These are phyloP conservation scores for Geopemphigus sp. DNA, from an alignment of 1,140 invertebrate genomes.

Conservation along the genomic window DNA sequence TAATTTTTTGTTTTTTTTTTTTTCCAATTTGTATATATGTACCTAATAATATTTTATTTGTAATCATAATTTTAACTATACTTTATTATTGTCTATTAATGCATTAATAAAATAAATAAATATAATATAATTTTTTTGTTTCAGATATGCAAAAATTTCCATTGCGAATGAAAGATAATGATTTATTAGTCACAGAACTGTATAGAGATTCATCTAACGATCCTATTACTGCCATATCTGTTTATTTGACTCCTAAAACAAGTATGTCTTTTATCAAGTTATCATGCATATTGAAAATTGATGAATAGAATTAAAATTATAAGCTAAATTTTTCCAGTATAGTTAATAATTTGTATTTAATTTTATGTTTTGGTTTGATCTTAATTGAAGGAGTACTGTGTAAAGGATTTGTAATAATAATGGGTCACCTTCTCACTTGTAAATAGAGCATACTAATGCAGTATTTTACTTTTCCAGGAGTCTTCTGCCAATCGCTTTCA, in stretches of 20 bases:
- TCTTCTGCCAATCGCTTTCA: no score
- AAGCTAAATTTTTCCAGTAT: no score
- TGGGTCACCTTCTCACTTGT: no score
- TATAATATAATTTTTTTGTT: conserved; percentile 52
- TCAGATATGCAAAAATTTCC: conserved; percentile 99
- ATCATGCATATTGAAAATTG: not conserved
- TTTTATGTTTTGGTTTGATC: no score
- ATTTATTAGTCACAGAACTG: conserved; percentile 92
- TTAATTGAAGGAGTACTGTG: no score
- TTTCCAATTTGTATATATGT: not conserved
- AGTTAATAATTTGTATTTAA: no score
- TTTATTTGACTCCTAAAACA: conserved; percentile 96
- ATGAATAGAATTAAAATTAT: not conserved
- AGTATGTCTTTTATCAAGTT: conserved; percentile 63
- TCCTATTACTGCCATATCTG: conserved; percentile 96
- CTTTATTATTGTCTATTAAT: no score
- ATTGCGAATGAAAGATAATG: conserved; percentile 97
- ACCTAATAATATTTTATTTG: no score
- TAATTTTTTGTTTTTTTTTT: not conserved
- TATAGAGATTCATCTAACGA: conserved; percentile 93
- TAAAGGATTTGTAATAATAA: no score
- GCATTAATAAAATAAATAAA: conserved; percentile 53
- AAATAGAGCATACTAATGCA: no score
- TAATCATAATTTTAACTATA: no score
- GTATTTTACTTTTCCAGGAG: no score